A percentile compares a stretch with the other conserved stretches of the same genome.
phyloP scores from a whole-genome alignment of 2,113 vertebrate genomes.

The Spea bombifrons region DNA sequence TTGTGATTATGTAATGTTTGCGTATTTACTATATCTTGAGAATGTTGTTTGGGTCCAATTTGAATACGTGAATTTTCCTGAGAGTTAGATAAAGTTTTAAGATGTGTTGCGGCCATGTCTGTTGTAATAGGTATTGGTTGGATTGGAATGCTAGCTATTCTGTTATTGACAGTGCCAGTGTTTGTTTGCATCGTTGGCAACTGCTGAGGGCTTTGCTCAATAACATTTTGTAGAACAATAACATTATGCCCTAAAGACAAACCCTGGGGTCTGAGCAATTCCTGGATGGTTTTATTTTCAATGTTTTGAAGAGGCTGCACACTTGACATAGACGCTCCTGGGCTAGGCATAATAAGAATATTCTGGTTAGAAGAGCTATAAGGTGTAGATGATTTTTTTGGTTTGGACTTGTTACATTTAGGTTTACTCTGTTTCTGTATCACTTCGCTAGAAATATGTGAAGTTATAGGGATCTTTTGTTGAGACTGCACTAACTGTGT shows the following conservation, averaged over 20 bases:
- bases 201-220: constrained; percentile 48
- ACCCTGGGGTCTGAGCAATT: rapidly evolving
- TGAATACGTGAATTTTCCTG: constrained; percentile 60
- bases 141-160: constrained; percentile 49
- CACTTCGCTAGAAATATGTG: constrained; percentile 64
- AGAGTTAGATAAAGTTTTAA: constrained; percentile 38
- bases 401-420: constrained; percentile 8
- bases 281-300: constrained; percentile 25
- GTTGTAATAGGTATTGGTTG: constrained; percentile 38
- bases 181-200: constrained; percentile 50
- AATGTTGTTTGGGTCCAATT: constrained; percentile 60
- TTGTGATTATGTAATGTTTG: constrained; percentile 35
- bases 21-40: constrained; percentile 63
- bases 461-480: constrained; percentile 67
- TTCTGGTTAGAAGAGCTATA: constrained; percentile 38
- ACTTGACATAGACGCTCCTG: constrained; percentile 28
- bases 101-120: constrained; percentile 23
- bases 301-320: constrained; percentile 34
- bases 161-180: constrained; percentile 31
- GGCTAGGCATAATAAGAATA: constrained; percentile 37
- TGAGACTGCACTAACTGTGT: constrained; percentile 48
- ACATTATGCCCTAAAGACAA: constrained; percentile 49
- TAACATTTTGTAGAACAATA: constrained; percentile 59
- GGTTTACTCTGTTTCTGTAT: constrained; percentile 46
- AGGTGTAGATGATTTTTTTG: constrained; percentile 17